phyloP scores from a whole-genome alignment of 2,797 vertebrate genomes.

The Craterocephalus amniculus region DNA sequence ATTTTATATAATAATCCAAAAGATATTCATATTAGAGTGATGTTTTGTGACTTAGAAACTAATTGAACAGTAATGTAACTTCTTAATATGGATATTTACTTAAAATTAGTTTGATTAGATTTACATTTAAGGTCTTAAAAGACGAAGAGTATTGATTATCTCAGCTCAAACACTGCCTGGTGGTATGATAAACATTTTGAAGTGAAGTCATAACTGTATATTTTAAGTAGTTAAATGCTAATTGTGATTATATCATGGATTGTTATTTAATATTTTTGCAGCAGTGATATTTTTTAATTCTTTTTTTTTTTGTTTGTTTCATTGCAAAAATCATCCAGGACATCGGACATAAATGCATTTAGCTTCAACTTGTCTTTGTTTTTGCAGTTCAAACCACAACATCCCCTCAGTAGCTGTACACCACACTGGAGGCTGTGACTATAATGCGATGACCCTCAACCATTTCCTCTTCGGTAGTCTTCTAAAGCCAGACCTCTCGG shows the following conservation, averaged over 20 bases:
- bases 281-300: not conserved
- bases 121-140: not conserved
- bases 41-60: not conserved
- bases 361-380: conserved; percentile 1
- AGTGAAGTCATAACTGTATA: not conserved
- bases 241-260: not conserved
- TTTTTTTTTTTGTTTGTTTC: too few species aligned
- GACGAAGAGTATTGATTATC: not conserved
- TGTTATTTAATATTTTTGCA: not conserved
- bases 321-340: not conserved
- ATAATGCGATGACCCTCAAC: conserved; percentile 9
- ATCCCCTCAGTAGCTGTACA: not conserved
- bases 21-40: too few species aligned
- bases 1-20: not conserved
- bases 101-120: not conserved
- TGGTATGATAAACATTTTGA: not conserved
- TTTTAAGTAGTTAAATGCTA: not conserved
- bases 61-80: not conserved
- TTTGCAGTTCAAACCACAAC: conserved; percentile 4
- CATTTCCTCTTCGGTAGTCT: conserved; percentile 12
- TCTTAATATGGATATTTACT: not conserved
- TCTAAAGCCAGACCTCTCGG: conserved; percentile 4
- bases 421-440: conserved; percentile 1
- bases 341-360: not conserved
- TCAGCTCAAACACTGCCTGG: not conserved